Evolutionary conservation across 2,113 vertebrate species (phyloP), one percentile per base, ranked within the genome.

Genomic region (Triplophysa rosa): DNA sequence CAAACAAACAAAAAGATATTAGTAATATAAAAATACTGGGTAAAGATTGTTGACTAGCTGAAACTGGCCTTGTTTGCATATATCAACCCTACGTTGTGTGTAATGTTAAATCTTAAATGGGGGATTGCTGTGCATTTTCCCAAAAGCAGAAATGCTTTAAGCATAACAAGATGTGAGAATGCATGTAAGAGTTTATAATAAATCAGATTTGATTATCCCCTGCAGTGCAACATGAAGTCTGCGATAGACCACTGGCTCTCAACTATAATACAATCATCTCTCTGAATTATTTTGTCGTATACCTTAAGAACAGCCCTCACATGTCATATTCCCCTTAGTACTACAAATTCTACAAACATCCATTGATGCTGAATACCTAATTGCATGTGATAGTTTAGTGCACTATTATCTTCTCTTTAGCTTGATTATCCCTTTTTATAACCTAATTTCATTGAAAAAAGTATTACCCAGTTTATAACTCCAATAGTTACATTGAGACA

Each of bases 131-230:
- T n/a, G 19, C n/a, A n/a, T 58, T 58, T 58, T 58, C n/a, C 6
- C 52, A 59, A 42, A 7, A 59, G 54, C 69, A 70, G 49, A 52
- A 59, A 72, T 11, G 14, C 13, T 33, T 40, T 59, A 42, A 37
- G 21, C 29, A 59, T 40, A 42, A 68, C 2, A 1, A 45, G 70
- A 40, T 73, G 66, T 33, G 74, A 74, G 54, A 83, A 87, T 66
- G 49, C 40, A 64, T 37, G 79, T 61, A 83, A 85, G 84, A 69
- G 64, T 65, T 78, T 71, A 78, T 66, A 82, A 75, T 84, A 87
- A 71, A 89, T 89, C 85, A 84, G 87, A 85, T 87, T 79, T 64
- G 89, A 90, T 91, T 90, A 91, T 88, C 87, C 83, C 69, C 69
- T 87, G 89, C 83, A 87, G 89, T 89, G 87, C 79, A n/a, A 87